These are phyloP conservation scores for Thamnophis elegans DNA, from an alignment of 2,797 vertebrate genomes.

Conservation along the genomic window DNA sequence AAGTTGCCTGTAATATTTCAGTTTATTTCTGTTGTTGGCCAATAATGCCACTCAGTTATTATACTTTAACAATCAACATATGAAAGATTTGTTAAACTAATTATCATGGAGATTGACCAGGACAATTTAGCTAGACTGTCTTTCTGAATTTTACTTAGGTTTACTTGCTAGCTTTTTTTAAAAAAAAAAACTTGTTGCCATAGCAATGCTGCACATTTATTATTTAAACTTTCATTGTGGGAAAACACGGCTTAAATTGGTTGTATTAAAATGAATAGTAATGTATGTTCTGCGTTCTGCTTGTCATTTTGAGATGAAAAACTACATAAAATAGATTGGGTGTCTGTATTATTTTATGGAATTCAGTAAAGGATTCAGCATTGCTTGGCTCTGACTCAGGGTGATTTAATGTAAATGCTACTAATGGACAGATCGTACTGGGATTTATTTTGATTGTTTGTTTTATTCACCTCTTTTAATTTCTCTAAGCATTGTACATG, in stretches of 20 bases:
- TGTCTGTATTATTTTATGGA: neutral
- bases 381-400: neutral
- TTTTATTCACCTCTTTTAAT: neutral
- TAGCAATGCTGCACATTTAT: neutral
- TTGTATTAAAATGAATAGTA: neutral
- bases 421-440: neutral
- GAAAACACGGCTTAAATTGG: neutral
- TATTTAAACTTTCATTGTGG: neutral
- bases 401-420: neutral
- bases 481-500: neutral
- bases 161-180: slow-evolving; percentile 3
- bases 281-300: neutral
- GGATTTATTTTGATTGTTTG: neutral
- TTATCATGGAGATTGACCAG: slow-evolving; percentile 26
- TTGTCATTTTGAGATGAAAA: neutral
- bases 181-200: neutral
- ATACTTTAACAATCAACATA: slow-evolving; percentile 8
- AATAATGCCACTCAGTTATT: slow-evolving; percentile 13
- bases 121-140: slow-evolving; percentile 21
- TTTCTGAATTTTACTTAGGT: slow-evolving; percentile 18
- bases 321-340: neutral
- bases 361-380: neutral
- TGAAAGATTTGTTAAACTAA: neutral
- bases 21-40: neutral
- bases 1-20: slow-evolving; percentile 19